phyloP scores from a whole-genome alignment of 64 coral and sea anemone genomes.

The Montipora sp. region DNA sequence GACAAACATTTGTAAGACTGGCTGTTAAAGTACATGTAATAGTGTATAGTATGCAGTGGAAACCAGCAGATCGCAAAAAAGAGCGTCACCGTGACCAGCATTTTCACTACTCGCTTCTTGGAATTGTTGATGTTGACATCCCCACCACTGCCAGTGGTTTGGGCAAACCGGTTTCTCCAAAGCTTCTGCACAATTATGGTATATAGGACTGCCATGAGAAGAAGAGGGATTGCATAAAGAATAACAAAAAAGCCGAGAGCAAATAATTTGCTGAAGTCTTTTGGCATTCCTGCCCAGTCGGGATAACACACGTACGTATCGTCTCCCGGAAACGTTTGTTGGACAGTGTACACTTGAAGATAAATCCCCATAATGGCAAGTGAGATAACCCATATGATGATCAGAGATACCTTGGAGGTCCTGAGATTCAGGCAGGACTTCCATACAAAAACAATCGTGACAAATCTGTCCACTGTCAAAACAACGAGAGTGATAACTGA shows the following conservation, averaged over 20 bases:
- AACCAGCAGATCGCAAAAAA: constrained; percentile 83
- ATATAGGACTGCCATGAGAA: constrained; percentile 84
- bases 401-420: constrained; percentile 71
- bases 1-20: constrained; percentile 57
- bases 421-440: constrained; percentile 62
- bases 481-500: constrained; percentile 80
- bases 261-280: constrained; percentile 64
- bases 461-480: constrained; percentile 85
- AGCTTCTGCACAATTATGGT: constrained; percentile 75
- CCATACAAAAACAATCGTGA: constrained; percentile 86
- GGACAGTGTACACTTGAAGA: constrained; percentile 72
- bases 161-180: constrained; percentile 57
- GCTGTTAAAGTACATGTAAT: constrained; percentile 76
- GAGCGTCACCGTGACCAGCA: constrained; percentile 75
- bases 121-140: constrained; percentile 59
- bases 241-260: constrained; percentile 61
- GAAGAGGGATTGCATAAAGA: constrained; percentile 72
- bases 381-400: constrained; percentile 74
- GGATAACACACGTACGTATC: constrained; percentile 53
- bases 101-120: constrained; percentile 88
- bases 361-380: constrained; percentile 73
- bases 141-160: constrained; percentile 48
- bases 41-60: constrained; percentile 78
- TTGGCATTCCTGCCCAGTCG: constrained; percentile 48
- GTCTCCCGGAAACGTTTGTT: background rate